These are phyloP conservation scores for Trialeurodes vaporariorum DNA, from an alignment of 1,140 invertebrate genomes.

Conservation along the genomic window DNA sequence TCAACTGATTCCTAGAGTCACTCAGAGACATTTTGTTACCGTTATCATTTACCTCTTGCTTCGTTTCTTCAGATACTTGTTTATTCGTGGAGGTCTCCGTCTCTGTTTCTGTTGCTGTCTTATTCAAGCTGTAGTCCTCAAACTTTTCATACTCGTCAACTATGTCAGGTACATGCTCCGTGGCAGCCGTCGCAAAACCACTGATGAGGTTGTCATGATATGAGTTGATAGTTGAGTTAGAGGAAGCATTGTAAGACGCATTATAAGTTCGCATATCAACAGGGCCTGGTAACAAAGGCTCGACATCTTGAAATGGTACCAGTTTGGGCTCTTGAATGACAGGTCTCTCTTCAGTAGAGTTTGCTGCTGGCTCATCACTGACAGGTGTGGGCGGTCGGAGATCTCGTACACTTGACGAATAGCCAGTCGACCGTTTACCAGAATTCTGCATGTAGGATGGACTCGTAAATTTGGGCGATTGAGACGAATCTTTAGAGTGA, in stretches of 20 bases:
- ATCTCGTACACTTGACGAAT: conserved; percentile 25
- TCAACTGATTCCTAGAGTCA: conserved; percentile 69
- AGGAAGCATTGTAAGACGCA: conserved; percentile 27
- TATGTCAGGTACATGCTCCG: conserved; percentile 50
- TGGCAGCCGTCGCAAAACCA: conserved; percentile 44
- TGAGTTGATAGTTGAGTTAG: conserved; percentile 36
- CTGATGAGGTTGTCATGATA: conserved; percentile 49
- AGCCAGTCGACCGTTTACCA: conserved; percentile 27
- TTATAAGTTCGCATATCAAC: conserved; percentile 80
- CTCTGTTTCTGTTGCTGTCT: conserved; percentile 4
- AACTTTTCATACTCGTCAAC: conserved; percentile 70
- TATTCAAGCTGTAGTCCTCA: conserved; percentile 45
- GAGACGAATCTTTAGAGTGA: conserved; percentile 40
- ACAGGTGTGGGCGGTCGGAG: conserved; percentile 23
- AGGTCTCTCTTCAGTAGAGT: conserved; percentile 18
- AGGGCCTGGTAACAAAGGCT: conserved; percentile 63
- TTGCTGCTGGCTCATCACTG: conserved; percentile 24
- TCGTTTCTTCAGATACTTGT: not conserved
- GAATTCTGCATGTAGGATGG: conserved; percentile 31
- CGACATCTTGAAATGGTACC: conserved; percentile 34
- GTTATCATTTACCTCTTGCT: conserved; percentile 1
- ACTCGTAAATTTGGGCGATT: conserved; percentile 42
- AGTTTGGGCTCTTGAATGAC: conserved; percentile 32
- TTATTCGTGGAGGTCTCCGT: not conserved
- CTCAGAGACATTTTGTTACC: conserved; percentile 42